Evolutionary conservation across 2,113 vertebrate genomes (phyloP), one percentile per base, ranked within the genome.

Genomic region (Motacilla tschutschensis): DNA sequence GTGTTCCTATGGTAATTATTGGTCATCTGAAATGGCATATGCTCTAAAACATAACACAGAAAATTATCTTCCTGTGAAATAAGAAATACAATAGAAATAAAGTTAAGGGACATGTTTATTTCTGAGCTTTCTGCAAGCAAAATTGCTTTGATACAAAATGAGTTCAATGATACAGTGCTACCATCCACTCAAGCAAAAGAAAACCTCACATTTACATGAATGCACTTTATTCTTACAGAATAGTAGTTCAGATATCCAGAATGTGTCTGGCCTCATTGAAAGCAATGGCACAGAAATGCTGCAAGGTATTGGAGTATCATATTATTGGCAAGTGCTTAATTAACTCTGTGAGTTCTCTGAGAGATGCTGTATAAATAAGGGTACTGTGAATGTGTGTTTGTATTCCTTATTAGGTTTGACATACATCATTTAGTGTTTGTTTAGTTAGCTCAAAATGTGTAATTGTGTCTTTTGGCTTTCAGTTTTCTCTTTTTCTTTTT

Each of bases 61-160:
- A 95, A 87, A 85, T 46, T 29, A 86, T 64, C 90, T 94, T 90
- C 85, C 93, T 90, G 75, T 83, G 83, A 96, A 85, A 92, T 92
- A 97, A 97, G 93, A 95, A 97, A 96, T 95, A 95, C 96, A 26
- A 92, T 90, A 93, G 95, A 96, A 96, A 93, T 93, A 94, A 96
- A 95, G 95, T 97, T 96, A 97, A 96, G 97, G 96, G 94, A 95
- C 91, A 90, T 95, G 92, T 96, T 97, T 98, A 98, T 98, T 98
- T 97, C 29, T 70, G 96, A 98, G 96, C 97, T 97, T 98, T 98
- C 96, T 97, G 98, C 98, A 98, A 99, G 99, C 98, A 98, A 97
- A 98, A 98, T 69, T 96, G 97, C 97, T 97, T 97, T 98, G 98
- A 99, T 99, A 99, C 98, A 99, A 99, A 99, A 99, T 97, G 97